A percentile compares a stretch with the other conserved stretches of the same genome.
These are phyloP conservation scores for Epiblema foenella DNA, from an alignment of 2,888 invertebrate species.

Conservation along the genomic window DNA sequence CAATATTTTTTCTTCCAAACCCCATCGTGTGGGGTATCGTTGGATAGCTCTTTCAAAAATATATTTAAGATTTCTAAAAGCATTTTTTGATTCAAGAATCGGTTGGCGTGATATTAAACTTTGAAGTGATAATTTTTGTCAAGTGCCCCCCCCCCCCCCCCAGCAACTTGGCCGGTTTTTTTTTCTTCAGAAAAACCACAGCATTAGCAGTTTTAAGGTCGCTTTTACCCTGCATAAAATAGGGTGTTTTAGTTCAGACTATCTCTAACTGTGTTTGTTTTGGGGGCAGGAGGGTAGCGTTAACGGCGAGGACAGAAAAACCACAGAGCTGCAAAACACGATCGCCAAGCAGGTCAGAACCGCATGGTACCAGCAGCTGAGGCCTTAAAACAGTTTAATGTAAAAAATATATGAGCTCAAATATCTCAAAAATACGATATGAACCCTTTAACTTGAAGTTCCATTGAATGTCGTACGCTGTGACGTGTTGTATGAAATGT, in stretches of 20 bases:
- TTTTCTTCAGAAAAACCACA: too few relatives aligned
- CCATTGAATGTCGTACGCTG: neutral
- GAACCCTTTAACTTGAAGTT: neutral
- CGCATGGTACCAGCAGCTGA: constrained; percentile 46
- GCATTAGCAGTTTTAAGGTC: neutral
- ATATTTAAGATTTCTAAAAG: too few relatives aligned
- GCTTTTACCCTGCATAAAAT: neutral
- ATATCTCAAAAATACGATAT: neutral
- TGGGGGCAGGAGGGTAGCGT: constrained; percentile 78
- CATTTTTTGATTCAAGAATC: too few relatives aligned
- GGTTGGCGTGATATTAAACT: too few relatives aligned
- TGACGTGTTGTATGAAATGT: too few relatives aligned
- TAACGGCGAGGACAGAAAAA: constrained; percentile 82
- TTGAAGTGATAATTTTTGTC: too few relatives aligned
- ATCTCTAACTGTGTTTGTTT: constrained; percentile 61
- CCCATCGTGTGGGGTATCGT: too few relatives aligned
- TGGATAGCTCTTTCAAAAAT: too few relatives aligned
- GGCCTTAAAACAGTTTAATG: neutral
- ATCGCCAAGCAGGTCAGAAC: constrained; percentile 93
- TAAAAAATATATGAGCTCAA: neutral
- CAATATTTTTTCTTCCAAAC: too few relatives aligned
- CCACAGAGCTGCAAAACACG: constrained; percentile 93
- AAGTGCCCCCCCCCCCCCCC: too few relatives aligned
- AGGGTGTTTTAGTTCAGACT: constrained; percentile 16
- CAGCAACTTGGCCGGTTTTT: too few relatives aligned